Evolutionary conservation across 1,140 invertebrate genomes (phyloP).

Genomic region (Papilio glaucus): DNA sequence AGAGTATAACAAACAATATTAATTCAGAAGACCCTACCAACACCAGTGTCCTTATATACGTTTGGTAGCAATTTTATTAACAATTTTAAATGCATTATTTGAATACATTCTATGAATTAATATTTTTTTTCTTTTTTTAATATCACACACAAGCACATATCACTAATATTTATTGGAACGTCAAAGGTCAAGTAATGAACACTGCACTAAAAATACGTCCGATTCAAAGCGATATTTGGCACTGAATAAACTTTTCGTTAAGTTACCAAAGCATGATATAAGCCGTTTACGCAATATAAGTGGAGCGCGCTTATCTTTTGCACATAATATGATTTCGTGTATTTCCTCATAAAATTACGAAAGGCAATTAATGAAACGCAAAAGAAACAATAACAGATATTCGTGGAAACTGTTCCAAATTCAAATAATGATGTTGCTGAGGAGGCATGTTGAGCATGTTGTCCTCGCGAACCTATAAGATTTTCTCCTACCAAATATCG

Average conservation of each 20-base stretch:
- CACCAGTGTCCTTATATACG: too few species aligned
- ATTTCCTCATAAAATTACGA: constrained; percentile 24
- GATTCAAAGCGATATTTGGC: background rate
- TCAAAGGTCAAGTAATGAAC: background rate
- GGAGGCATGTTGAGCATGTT: too few species aligned
- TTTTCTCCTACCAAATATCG: too few species aligned
- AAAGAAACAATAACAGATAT: background rate
- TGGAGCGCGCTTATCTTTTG: constrained; percentile 19
- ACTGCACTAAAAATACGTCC: background rate
- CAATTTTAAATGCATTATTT: background rate
- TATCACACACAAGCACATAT: background rate
- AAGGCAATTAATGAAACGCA: constrained; percentile 9
- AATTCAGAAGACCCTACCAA: too few species aligned
- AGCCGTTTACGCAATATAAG: constrained; percentile 17
- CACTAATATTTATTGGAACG: background rate
- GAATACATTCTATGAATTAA: background rate
- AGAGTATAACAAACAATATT: too few species aligned
- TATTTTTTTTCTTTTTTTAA: background rate
- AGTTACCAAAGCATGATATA: constrained; percentile 18
- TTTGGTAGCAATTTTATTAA: background rate
- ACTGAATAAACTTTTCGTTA: constrained; percentile 25
- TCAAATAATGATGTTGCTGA: too few species aligned
- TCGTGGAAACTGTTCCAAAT: too few species aligned
- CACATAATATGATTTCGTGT: constrained; percentile 8
- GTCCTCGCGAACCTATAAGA: too few species aligned